Conservation (phyloP, 2,797 vertebrate species). For the Myripristis murdjan region DNA sequence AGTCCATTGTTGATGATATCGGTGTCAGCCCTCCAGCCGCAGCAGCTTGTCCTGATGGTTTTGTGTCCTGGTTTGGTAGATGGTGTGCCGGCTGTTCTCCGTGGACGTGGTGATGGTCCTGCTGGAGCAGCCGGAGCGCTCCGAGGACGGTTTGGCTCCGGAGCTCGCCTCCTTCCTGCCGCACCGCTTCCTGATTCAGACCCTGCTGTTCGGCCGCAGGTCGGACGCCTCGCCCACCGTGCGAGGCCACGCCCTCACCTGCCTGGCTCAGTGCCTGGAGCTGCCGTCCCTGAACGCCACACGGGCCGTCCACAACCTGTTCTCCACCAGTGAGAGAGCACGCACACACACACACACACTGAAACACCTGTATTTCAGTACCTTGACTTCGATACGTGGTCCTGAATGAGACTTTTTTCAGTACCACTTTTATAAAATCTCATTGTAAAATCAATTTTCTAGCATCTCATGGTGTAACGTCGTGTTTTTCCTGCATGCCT, state of each 20-base stretch:
- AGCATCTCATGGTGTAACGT: no score
- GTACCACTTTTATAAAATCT: no score
- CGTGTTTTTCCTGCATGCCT: no score
- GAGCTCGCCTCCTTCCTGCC: constrained; percentile 84
- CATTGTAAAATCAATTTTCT: no score
- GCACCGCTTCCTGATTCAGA: constrained; percentile 92
- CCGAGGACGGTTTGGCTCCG: constrained; percentile 66
- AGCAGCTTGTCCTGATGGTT: not conserved
- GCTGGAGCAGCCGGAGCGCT: constrained; percentile 88
- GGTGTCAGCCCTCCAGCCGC: no score
- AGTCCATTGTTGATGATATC: no score
- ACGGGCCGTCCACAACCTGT: constrained; percentile 86
- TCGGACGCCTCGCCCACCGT: constrained; percentile 89
- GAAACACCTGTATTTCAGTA: not conserved
- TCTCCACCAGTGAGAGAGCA: constrained; percentile 86
- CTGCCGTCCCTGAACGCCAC: constrained; percentile 75
- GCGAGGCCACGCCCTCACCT: constrained; percentile 90
- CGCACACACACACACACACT: not conserved
- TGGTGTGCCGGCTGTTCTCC: constrained; percentile 90
- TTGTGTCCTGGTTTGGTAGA: constrained; percentile 71
- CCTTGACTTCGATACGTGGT: no score
- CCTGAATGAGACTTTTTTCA: no score
- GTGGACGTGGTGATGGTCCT: constrained; percentile 92
- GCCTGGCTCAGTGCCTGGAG: constrained; percentile 92
- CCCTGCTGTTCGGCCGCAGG: constrained; percentile 89